These are phyloP conservation scores for Episyrphus balteatus DNA, from an alignment of 1,140 invertebrate species.

Conservation along the genomic window DNA sequence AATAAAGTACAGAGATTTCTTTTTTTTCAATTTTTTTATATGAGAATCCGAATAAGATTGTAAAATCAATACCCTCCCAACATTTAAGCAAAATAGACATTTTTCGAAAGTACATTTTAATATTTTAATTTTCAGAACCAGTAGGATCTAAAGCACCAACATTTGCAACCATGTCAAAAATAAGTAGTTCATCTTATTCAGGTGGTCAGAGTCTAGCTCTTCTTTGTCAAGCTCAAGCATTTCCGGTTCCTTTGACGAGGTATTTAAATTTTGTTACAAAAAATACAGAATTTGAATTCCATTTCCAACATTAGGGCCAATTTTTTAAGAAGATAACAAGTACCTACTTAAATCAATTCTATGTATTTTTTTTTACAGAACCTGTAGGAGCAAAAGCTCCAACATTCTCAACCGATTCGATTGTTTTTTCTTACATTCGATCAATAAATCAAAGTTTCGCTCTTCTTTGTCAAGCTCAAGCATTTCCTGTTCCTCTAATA, in stretches of 20 bases:
- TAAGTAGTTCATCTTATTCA: slow-evolving; percentile 42
- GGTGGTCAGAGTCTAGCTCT: slow-evolving; percentile 47
- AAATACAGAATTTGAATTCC: not conserved
- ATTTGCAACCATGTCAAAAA: slow-evolving; percentile 51
- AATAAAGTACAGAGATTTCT: no score
- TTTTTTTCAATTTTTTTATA: no score
- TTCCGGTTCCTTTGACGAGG: slow-evolving; percentile 49
- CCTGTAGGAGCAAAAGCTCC: slow-evolving; percentile 54
- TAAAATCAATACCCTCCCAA: no score
- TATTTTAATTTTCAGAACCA: slow-evolving; percentile 44
- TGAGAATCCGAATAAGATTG: no score
- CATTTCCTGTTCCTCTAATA: slow-evolving; percentile 5
- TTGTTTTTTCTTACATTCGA: slow-evolving; percentile 51
- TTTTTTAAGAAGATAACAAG: no score
- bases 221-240: slow-evolving; percentile 61
- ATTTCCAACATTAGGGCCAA: no score
- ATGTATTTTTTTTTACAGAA: slow-evolving; percentile 39
- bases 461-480: slow-evolving; percentile 19
- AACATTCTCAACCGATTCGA: slow-evolving; percentile 54
- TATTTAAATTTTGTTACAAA: not conserved
- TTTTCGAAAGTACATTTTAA: no score
- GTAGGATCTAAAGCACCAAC: slow-evolving; percentile 58
- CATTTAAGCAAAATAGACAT: no score
- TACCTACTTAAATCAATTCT: no score
- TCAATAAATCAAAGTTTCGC: slow-evolving; percentile 34